A percentile compares a stretch with the other conserved stretches of the same genome.
phyloP scores from a whole-genome alignment of 2,797 vertebrate genomes.

The Muscicapa striata region DNA sequence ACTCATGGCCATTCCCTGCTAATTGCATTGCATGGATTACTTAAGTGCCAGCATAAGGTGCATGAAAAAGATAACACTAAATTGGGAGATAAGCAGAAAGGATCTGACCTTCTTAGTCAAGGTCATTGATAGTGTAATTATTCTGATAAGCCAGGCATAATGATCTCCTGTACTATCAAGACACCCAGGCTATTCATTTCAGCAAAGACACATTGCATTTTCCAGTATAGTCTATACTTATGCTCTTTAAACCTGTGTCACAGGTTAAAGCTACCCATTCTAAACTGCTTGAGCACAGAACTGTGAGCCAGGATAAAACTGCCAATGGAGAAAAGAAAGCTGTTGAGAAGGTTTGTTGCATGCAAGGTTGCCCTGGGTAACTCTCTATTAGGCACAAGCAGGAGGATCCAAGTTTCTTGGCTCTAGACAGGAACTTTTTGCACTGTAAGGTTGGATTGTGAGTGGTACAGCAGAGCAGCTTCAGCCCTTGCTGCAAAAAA shows the following conservation, averaged over 20 bases:
- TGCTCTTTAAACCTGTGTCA: background rate
- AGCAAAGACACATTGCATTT: conserved; percentile 21
- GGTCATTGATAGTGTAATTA: conserved; percentile 73
- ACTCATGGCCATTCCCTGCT: conserved; percentile 51
- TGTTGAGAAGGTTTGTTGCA: background rate
- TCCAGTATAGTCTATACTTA: background rate
- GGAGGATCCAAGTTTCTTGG: background rate
- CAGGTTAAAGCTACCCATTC: background rate
- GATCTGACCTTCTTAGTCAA: conserved; percentile 70
- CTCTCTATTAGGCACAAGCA: background rate
- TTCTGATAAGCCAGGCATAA: conserved; percentile 61
- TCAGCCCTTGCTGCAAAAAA: background rate
- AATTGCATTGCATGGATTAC: conserved; percentile 71
- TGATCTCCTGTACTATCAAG: conserved; percentile 44
- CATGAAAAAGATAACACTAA: conserved; percentile 72
- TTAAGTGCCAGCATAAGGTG: conserved; percentile 47
- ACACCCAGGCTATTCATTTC: conserved; percentile 12
- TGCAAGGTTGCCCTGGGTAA: background rate
- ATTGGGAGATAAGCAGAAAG: conserved; percentile 59
- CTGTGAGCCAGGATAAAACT: background rate
- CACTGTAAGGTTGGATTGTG: background rate
- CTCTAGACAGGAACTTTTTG: background rate
- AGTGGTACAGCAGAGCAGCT: background rate
- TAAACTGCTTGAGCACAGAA: background rate
- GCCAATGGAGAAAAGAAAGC: background rate